Evolutionary conservation across 2,113 vertebrate genomes (phyloP).

Genomic region (Perccottus glenii): DNA sequence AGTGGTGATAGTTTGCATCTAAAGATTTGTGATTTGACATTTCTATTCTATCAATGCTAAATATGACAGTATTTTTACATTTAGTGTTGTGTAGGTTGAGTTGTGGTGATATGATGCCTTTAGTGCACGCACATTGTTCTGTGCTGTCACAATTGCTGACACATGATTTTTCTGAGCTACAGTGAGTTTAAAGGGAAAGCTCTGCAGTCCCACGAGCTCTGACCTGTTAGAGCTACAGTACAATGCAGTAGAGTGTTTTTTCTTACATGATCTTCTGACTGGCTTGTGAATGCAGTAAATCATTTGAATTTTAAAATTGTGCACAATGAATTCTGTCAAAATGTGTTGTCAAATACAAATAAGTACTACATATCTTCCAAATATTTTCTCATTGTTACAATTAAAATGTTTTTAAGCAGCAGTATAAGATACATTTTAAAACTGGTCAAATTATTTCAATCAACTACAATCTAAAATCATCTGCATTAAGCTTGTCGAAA

Average conservation of each 20-base stretch:
- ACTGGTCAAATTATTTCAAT: no score
- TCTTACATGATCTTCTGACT: slow-evolving; percentile 23
- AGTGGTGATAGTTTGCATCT: no score
- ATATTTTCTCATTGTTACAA: no score
- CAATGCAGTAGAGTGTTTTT: slow-evolving; percentile 29
- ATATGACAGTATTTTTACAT: slow-evolving; percentile 7
- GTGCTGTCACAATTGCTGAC: slow-evolving; percentile 1
- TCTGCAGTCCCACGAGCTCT: slow-evolving; percentile 10
- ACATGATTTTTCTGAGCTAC: background rate
- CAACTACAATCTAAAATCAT: no score
- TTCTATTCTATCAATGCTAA: no score
- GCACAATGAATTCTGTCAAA: background rate
- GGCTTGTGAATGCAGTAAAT: slow-evolving; percentile 20
- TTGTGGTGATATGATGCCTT: slow-evolving; percentile 8
- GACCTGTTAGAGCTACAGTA: slow-evolving; percentile 26
- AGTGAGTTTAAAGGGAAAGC: slow-evolving; percentile 25
- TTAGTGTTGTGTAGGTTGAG: background rate
- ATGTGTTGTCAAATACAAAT: no score
- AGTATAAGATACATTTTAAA: no score
- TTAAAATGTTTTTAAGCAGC: no score
- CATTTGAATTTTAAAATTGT: slow-evolving; percentile 20
- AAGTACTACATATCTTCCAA: no score
- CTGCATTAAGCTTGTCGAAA: no score
- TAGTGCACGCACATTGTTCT: background rate
- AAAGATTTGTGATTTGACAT: no score